Evolutionary conservation across 2,113 vertebrate genomes (phyloP).

Genomic region (Pantherophis guttatus): DNA sequence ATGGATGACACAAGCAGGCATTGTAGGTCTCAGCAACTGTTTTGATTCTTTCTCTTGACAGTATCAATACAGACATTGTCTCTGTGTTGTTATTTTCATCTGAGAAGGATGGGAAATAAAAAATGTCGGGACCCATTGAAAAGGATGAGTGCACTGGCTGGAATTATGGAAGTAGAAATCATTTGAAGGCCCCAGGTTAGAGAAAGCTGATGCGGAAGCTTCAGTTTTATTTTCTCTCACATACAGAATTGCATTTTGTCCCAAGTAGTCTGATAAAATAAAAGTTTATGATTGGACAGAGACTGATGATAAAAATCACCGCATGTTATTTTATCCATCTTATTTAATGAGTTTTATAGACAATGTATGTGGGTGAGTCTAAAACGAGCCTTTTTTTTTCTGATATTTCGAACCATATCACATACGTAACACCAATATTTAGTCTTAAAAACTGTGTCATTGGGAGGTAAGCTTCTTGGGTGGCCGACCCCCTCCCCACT

Average conservation of each 20-base stretch:
- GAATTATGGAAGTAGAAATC: not conserved
- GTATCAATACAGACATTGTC: not conserved
- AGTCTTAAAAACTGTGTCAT: slow-evolving; percentile 48
- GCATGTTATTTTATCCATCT: slow-evolving; percentile 40
- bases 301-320: slow-evolving; percentile 52
- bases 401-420: not conserved
- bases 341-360: slow-evolving; percentile 54
- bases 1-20: not conserved
- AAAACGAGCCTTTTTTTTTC: not conserved
- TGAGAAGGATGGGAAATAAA: not conserved
- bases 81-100: not conserved
- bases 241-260: slow-evolving; percentile 1
- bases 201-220: not conserved
- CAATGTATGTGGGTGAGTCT: not conserved
- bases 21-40: not conserved
- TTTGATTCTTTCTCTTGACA: not conserved
- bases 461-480: slow-evolving; percentile 40
- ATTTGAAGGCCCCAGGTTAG: not conserved
- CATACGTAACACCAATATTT: slow-evolving; percentile 36
- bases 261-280: not conserved
- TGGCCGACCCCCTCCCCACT: not conserved
- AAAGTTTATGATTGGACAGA: slow-evolving; percentile 36
- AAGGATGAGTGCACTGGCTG: not conserved
- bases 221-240: not conserved
- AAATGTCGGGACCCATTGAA: not conserved